A percentile compares a stretch with the other conserved stretches of the same genome.
phyloP scores from a whole-genome alignment of 37 sponge, comb jelly and placozoan genomes.

The Dysidea cf. avara region DNA sequence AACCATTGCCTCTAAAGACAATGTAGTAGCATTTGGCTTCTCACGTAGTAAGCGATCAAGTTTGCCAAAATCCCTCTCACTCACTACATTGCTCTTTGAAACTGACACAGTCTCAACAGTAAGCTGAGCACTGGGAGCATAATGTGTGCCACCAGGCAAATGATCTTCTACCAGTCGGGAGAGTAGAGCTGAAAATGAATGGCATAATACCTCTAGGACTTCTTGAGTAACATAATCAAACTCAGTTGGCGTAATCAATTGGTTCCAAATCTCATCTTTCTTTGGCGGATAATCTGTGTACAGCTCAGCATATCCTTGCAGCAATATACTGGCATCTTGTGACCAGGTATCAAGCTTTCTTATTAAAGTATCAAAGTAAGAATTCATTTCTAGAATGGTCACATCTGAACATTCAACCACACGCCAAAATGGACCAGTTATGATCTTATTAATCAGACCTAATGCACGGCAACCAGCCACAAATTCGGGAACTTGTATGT shows the following conservation, averaged over 20 bases:
- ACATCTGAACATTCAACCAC: conserved; percentile 1
- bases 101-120: conserved; percentile 8
- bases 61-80: conserved; percentile 20
- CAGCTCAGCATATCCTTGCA: not conserved
- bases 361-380: not conserved
- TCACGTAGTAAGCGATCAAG: conserved; percentile 16
- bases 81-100: conserved; percentile 16
- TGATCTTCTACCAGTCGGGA: not conserved
- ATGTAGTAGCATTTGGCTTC: conserved; percentile 16
- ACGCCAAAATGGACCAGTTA: conserved; percentile 31
- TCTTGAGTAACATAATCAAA: not conserved
- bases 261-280: not conserved
- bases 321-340: not conserved
- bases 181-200: not conserved
- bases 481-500: not conserved
- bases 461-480: conserved; percentile 4
- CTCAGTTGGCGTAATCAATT: not conserved
- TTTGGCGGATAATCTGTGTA: not conserved
- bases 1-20: conserved; percentile 1
- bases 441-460: conserved; percentile 7
- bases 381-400: conserved; percentile 12
- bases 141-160: not conserved
- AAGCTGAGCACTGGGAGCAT: too few species aligned
- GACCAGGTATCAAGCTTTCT: not conserved
- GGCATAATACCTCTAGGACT: not conserved